A percentile compares a stretch with the other conserved stretches of the same genome.
Evolutionary conservation across 2,113 vertebrate genomes (phyloP).

Genomic region (Dromiciops gliroides): DNA sequence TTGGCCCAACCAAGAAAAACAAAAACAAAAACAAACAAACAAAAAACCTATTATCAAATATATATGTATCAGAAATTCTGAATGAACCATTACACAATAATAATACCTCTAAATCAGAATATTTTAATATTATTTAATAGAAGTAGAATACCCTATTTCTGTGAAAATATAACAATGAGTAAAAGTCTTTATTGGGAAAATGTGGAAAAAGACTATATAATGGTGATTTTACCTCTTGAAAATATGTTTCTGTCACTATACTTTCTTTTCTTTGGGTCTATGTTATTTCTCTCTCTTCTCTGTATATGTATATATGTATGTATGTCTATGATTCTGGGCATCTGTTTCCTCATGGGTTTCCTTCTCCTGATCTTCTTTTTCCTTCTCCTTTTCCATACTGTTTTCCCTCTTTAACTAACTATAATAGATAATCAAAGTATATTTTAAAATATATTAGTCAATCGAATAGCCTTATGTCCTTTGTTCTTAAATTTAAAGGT

Average conservation of each 20-base stretch:
- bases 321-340: not conserved
- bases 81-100: not conserved
- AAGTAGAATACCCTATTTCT: not conserved
- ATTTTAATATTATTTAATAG: not conserved
- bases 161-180: not conserved
- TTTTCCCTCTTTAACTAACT: not conserved
- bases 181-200: not conserved
- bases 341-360: not conserved
- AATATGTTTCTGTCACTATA: not conserved
- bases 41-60: too few species aligned
- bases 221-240: not conserved
- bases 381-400: not conserved
- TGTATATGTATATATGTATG: not conserved
- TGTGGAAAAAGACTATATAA: not conserved
- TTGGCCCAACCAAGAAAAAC: too few species aligned
- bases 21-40: too few species aligned
- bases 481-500: not conserved
- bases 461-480: not conserved
- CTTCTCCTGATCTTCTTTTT: too few species aligned
- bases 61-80: too few species aligned
- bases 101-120: not conserved
- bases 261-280: not conserved
- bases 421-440: not conserved
- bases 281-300: too few species aligned
- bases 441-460: not conserved